A percentile compares a stretch with the other conserved stretches of the same genome.
These are phyloP conservation scores for Allochrocebus solatus DNA, from an alignment of 2,797 vertebrate species.

Conservation along the genomic window DNA sequence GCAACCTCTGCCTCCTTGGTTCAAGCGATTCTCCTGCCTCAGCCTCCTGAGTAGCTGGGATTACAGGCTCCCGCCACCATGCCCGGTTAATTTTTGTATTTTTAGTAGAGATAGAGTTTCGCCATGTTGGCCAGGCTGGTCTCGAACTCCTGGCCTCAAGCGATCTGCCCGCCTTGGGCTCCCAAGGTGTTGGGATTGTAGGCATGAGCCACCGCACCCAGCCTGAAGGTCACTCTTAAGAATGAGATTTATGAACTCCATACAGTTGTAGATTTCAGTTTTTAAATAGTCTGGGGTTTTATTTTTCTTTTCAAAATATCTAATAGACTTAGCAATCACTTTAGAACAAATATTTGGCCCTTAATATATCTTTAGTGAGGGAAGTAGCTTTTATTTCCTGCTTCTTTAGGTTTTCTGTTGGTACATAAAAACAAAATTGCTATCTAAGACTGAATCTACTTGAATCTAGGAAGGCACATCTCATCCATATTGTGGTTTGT, in stretches of 20 bases:
- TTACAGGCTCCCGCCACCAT: too few relatives aligned
- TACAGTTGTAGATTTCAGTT: conserved; percentile 48
- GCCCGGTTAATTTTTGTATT: too few relatives aligned
- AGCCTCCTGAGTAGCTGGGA: too few relatives aligned
- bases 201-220: too few relatives aligned
- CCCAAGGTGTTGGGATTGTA: too few relatives aligned
- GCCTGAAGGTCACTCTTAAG: not conserved
- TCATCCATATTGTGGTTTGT: conserved; percentile 8
- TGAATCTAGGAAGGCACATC: conserved; percentile 26
- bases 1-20: too few relatives aligned
- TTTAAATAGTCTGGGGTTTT: conserved; percentile 45
- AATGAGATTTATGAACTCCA: conserved; percentile 34
- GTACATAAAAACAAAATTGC: conserved; percentile 27
- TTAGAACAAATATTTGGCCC: conserved; percentile 50
- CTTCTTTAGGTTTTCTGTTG: conserved; percentile 54
- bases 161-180: too few relatives aligned
- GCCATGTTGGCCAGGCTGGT: too few relatives aligned
- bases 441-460: conserved; percentile 23
- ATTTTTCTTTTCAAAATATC: conserved; percentile 54
- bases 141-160: too few relatives aligned
- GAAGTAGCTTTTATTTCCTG: conserved; percentile 50
- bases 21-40: too few relatives aligned
- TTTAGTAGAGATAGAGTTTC: too few relatives aligned
- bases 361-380: conserved; percentile 26
- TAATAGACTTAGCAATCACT: not conserved